Evolutionary conservation across 1,140 invertebrate genomes (phyloP), one percentile per base, ranked within the genome.

Genomic region (Tetramorium parvispinum): DNA sequence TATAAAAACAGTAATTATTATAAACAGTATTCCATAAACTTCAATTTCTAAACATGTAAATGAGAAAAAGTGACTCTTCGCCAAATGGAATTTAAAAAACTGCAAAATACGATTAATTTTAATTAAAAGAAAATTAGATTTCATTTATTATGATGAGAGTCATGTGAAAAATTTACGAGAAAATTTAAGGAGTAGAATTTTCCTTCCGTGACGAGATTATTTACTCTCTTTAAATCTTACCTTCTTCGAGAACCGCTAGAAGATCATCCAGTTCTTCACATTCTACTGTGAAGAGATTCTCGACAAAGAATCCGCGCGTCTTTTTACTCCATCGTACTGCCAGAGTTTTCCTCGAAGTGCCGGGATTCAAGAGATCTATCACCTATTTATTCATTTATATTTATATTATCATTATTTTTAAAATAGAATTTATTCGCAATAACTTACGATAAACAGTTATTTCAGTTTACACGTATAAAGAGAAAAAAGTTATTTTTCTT

Each of bases 251-350:
- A 57, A 99, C 98, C 6, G 98, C 98, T 88, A 99, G 96, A 49
- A 99, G 95, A 95, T 99, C 98, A 90, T 99, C 98, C n/a, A 98
- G 95, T 91, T 98, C 97, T 94, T 98, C 98, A 93, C 98, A 99
- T 92, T 99, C 98, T 0, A 99, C 98, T 1, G 97, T 98, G 94
- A 99, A 99, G 0, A 99, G 96, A 95, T 99, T 99, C 94, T 99
- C 98, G 10, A 99, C 98, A 93, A 99, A 99, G 93, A 99, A 99
- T 4, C 98, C 98, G 65, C 98, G 96, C 10, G 96, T 97, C 93
- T 99, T 98, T 94, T 99, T 99, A 21, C 98, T 98, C 98, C 98
- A 99, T 66, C 99, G 95, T 2, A 99, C 98, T 70, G 98, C 97
- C 65, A 99, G 95, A 1, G 98, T 97, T 93, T 98, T 98, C 63